A percentile compares a stretch with the other conserved stretches of the same genome.
These are phyloP conservation scores for Eurystomus glaucurus DNA, from an alignment of 2,797 vertebrate species.

Conservation along the genomic window DNA sequence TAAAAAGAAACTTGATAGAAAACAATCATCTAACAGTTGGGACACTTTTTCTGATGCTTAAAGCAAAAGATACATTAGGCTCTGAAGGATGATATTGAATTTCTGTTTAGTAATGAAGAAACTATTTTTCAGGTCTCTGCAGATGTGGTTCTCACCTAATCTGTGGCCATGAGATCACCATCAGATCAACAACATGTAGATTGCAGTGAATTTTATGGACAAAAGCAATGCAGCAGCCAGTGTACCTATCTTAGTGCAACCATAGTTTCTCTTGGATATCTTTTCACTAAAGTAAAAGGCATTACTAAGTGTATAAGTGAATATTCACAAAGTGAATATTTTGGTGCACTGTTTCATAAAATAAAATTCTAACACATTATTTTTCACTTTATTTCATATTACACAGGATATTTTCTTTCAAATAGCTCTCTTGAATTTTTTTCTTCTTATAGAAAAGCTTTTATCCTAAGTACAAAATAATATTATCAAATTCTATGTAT, in stretches of 20 bases:
- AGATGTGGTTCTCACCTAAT: background rate
- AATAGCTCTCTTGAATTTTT: background rate
- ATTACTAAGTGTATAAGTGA: background rate
- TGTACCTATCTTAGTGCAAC: background rate
- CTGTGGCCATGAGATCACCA: background rate
- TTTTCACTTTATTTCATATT: background rate
- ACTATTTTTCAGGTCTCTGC: background rate
- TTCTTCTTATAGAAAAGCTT: background rate
- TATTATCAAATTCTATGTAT: background rate
- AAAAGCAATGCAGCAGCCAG: background rate
- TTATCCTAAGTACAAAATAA: background rate
- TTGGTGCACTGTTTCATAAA: background rate
- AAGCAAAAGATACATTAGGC: background rate
- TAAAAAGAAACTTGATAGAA: background rate
- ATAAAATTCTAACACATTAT: background rate
- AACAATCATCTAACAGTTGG: accelerated
- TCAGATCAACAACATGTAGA: background rate
- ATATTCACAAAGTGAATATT: background rate
- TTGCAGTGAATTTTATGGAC: background rate
- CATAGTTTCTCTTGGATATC: background rate
- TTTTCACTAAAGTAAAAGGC: background rate
- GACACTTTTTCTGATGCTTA: background rate
- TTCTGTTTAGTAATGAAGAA: background rate
- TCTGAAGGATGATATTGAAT: background rate
- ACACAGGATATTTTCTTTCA: background rate